Evolutionary conservation across 2,888 invertebrate species (phyloP).

Genomic region (Leptinotarsa haldemani): DNA sequence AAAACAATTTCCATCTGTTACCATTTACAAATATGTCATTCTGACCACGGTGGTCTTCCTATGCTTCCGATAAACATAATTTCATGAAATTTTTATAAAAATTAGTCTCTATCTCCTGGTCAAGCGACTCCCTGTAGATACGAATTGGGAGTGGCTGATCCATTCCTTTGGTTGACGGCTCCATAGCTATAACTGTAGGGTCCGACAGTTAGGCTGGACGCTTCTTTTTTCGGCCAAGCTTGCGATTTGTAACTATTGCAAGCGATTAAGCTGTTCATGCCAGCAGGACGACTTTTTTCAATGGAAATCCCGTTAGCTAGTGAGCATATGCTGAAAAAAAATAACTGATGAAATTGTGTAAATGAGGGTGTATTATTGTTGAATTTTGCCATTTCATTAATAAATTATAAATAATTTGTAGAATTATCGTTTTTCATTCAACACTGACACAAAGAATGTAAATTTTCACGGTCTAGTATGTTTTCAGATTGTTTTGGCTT

Average conservation of each 20-base stretch:
- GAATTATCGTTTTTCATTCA: too few relatives aligned
- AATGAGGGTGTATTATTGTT: too few relatives aligned
- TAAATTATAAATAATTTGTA: too few relatives aligned
- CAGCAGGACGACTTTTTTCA: conserved; percentile 76
- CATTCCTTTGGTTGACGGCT: conserved; percentile 23
- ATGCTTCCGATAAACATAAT: background rate
- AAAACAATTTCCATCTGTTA: too few relatives aligned
- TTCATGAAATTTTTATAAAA: background rate
- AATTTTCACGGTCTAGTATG: too few relatives aligned
- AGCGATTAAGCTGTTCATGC: conserved; percentile 80
- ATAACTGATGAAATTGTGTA: background rate
- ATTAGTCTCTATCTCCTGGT: conserved; percentile 2
- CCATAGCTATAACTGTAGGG: conserved; percentile 69
- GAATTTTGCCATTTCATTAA: too few relatives aligned
- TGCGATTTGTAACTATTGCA: conserved; percentile 82
- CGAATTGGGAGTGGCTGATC: conserved; percentile 9
- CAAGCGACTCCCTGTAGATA: conserved; percentile 58
- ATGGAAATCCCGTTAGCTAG: conserved; percentile 71
- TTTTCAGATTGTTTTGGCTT: too few relatives aligned
- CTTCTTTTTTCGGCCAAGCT: conserved; percentile 66
- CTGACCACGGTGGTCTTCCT: background rate
- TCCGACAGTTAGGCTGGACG: conserved; percentile 61
- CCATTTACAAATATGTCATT: too few relatives aligned
- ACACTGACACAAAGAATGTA: too few relatives aligned
- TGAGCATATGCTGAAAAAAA: conserved; percentile 60